Conservation (phyloP, 53 echinoderm and acorn worm genomes). For the Crossaster papposus region DNA sequence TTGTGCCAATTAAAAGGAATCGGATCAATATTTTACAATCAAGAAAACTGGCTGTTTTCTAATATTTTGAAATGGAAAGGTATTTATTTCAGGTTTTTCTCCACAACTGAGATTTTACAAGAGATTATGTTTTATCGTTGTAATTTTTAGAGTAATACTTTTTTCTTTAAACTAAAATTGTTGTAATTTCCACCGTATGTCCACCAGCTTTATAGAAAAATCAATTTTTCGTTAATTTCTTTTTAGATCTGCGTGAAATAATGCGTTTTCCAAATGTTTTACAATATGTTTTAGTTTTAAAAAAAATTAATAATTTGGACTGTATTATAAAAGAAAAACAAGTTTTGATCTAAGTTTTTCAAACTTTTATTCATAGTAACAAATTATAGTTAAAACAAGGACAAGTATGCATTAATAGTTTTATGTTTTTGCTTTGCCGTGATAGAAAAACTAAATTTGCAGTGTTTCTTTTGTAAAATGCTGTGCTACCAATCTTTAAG, state of each 20-base stretch:
- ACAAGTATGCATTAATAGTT: too few relatives aligned
- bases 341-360: not conserved
- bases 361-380: not conserved
- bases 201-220: not conserved
- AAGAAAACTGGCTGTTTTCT: too few relatives aligned
- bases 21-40: too few relatives aligned
- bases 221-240: too few relatives aligned
- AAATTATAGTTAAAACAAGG: not conserved
- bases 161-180: not conserved
- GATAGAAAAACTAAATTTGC: not conserved
- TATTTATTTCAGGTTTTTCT: too few relatives aligned
- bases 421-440: too few relatives aligned
- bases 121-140: too few relatives aligned
- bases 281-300: not conserved
- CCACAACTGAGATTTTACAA: too few relatives aligned
- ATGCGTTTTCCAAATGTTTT: not conserved
- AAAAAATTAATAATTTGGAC: not conserved
- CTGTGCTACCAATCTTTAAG: not conserved
- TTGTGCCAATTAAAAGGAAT: slow-evolving; percentile 26
- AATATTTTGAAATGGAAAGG: too few relatives aligned
- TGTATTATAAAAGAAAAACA: not conserved
- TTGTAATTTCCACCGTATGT: not conserved
- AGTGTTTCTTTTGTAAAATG: not conserved
- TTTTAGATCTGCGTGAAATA: not conserved
- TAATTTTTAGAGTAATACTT: not conserved